These are phyloP conservation scores for Sparus aurata DNA, from an alignment of 2,797 vertebrate species.

Conservation along the genomic window DNA sequence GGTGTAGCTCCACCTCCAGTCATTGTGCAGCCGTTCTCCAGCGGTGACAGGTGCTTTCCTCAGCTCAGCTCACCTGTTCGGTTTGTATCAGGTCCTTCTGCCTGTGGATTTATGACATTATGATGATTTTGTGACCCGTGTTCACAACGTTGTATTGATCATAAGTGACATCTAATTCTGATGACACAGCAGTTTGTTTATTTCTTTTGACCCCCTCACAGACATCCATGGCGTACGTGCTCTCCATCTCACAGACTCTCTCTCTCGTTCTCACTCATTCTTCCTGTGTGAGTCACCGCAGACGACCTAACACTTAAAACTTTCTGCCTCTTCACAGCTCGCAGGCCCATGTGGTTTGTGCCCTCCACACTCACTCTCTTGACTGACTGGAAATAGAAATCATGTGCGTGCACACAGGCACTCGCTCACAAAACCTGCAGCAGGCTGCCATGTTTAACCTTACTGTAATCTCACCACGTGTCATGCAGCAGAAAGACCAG, in stretches of 20 bases:
- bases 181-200: background rate
- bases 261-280: constrained; percentile 27
- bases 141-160: background rate
- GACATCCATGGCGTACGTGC: constrained; percentile 59
- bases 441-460: background rate
- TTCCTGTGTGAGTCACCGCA: constrained; percentile 47
- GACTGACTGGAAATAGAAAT: constrained; percentile 52
- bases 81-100: background rate
- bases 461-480: background rate
- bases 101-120: background rate
- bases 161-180: background rate
- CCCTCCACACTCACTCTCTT: background rate
- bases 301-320: background rate
- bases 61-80: background rate
- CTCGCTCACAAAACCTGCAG: background rate
- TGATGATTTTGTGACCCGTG: background rate
- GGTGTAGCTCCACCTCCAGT: background rate
- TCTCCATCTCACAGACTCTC: constrained; percentile 2
- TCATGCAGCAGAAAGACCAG: background rate
- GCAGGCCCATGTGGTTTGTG: constrained; percentile 48
- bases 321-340: constrained; percentile 37
- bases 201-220: background rate
- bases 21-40: background rate
- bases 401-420: constrained; percentile 56
- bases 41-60: background rate